Evolutionary conservation across 2,113 vertebrate genomes (phyloP).

Genomic region (Antigone vipio): DNA sequence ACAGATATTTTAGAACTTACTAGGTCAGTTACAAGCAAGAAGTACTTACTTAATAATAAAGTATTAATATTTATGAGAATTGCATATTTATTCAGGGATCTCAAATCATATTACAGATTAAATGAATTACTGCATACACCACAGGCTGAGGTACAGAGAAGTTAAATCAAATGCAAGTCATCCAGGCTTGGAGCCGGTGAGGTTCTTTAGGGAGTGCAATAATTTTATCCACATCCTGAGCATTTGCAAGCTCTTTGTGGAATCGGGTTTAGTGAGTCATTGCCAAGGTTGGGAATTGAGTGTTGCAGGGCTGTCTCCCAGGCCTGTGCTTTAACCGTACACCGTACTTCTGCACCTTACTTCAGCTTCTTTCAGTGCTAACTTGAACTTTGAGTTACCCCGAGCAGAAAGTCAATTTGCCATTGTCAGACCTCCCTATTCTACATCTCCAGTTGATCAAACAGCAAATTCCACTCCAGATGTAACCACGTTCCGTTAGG

Average conservation of each 20-base stretch:
- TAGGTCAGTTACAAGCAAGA: conserved; percentile 37
- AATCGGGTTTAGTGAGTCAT: not conserved
- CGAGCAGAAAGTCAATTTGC: not conserved
- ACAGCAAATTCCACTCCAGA: conserved; percentile 1
- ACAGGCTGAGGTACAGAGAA: not conserved
- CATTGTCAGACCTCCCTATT: not conserved
- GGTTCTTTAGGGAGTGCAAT: not conserved
- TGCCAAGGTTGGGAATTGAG: not conserved
- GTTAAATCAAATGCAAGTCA: conserved; percentile 19
- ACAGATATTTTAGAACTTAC: conserved; percentile 14
- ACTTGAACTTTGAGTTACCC: conserved; percentile 15
- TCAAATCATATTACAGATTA: conserved; percentile 31
- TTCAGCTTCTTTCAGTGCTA: not conserved
- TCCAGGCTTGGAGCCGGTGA: not conserved
- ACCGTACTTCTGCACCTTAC: not conserved
- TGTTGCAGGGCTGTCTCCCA: not conserved
- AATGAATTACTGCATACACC: conserved; percentile 24
- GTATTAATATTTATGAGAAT: conserved; percentile 58
- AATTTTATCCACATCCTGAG: not conserved
- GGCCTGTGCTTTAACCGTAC: not conserved
- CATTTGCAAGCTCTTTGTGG: not conserved
- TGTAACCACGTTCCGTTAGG: not conserved
- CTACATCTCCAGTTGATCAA: not conserved
- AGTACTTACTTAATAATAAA: conserved; percentile 61
- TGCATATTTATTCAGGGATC: conserved; percentile 51